phyloP scores from a whole-genome alignment of 2,888 invertebrate genomes.

The Eupithecia subumbrata region DNA sequence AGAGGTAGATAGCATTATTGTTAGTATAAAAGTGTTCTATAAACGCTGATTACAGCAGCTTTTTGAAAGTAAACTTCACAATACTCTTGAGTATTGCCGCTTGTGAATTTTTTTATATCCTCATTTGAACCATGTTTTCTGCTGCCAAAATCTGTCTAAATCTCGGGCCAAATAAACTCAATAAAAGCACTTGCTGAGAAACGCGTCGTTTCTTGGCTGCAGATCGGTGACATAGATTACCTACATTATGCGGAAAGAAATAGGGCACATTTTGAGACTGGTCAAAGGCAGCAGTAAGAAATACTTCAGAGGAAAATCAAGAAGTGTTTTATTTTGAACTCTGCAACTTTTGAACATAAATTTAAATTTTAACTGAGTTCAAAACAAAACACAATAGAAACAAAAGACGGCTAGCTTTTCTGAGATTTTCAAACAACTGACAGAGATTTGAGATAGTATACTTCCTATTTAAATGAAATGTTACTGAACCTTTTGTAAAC shows the following conservation, averaged over 20 bases:
- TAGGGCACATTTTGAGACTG: not conserved
- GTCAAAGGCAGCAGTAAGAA: not conserved
- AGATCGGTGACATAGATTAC: no score
- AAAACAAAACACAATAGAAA: not conserved
- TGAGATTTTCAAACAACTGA: not conserved
- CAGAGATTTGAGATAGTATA: no score
- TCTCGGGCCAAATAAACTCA: not conserved
- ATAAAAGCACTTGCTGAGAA: not conserved
- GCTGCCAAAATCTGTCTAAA: not conserved
- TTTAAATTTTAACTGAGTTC: not conserved
- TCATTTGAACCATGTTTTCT: no score
- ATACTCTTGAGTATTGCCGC: not conserved
- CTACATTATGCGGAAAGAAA: not conserved
- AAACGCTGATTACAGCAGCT: not conserved
- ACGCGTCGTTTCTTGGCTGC: not conserved
- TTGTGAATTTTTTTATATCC: no score
- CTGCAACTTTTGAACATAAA: not conserved
- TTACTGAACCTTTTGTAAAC: not conserved
- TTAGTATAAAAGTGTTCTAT: not conserved
- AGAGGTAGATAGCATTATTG: no score
- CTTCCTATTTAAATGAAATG: no score
- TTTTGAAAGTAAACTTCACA: not conserved
- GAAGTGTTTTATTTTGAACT: not conserved
- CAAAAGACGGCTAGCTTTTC: not conserved
- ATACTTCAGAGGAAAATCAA: not conserved